Percentiles rank a stretch among this genome's conserved stretches.
Conservation (phyloP, 2,888 invertebrate species). For the Latrodectus hesperus region DNA sequence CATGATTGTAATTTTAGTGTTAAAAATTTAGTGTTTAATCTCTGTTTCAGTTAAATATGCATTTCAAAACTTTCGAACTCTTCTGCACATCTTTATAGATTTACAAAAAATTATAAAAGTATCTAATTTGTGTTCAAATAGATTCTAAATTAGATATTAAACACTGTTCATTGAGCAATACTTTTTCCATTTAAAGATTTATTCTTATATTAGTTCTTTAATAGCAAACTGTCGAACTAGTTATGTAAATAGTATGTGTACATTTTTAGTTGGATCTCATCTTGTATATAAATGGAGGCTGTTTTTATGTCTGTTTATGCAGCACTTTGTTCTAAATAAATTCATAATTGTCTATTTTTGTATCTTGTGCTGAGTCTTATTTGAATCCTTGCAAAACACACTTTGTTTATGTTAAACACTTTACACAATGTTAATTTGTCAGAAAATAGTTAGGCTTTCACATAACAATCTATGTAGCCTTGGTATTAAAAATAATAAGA, state of each 20-base stretch:
- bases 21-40: too few relatives aligned
- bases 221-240: constrained; percentile 47
- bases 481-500: too few relatives aligned
- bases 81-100: too few relatives aligned
- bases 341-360: constrained; percentile 69
- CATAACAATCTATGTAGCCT: too few relatives aligned
- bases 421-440: too few relatives aligned
- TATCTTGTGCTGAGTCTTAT: constrained; percentile 55
- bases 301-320: constrained; percentile 69
- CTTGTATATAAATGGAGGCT: constrained; percentile 67
- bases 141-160: neutral
- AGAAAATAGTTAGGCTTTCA: too few relatives aligned
- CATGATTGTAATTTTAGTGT: too few relatives aligned
- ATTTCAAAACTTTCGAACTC: too few relatives aligned
- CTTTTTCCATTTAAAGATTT: constrained; percentile 35
- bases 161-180: constrained; percentile 2
- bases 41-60: too few relatives aligned
- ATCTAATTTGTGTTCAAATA: too few relatives aligned
- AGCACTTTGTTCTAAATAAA: constrained; percentile 66
- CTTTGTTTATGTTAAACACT: too few relatives aligned
- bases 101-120: too few relatives aligned
- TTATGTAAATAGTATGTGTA: constrained; percentile 63
- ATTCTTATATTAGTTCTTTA: constrained; percentile 47
- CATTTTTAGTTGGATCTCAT: constrained; percentile 69
- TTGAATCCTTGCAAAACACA: neutral